These are phyloP conservation scores for Diloba caeruleocephala DNA, from an alignment of 2,888 invertebrate genomes.

Conservation along the genomic window DNA sequence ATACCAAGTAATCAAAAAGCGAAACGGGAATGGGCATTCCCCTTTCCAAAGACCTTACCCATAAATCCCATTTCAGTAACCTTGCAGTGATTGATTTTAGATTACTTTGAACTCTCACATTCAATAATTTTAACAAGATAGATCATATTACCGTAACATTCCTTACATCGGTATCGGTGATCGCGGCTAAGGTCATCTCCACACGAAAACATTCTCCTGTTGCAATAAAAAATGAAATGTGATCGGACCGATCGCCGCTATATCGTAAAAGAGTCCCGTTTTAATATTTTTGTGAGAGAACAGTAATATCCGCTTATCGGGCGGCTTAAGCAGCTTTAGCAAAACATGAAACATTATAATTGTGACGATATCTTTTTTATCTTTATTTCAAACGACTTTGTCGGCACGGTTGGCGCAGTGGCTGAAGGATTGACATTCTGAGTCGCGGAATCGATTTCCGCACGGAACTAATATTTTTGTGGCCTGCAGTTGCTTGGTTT, in stretches of 20 bases:
- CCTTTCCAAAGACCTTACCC: no score
- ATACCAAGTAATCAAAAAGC: no score
- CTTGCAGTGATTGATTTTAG: no score
- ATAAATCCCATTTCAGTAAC: no score
- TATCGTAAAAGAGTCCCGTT: constrained; percentile 24
- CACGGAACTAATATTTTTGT: no score
- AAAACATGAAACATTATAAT: constrained; percentile 9
- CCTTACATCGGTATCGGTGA: constrained; percentile 14
- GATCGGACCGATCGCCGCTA: constrained; percentile 8
- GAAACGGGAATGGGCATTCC: no score
- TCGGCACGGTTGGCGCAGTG: no score
- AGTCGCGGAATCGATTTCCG: no score
- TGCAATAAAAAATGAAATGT: constrained; percentile 33
- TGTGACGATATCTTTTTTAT: constrained; percentile 4
- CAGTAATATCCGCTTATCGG: constrained; percentile 7
- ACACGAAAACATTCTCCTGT: constrained; percentile 21
- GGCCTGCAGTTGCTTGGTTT: no score
- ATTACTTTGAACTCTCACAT: background rate
- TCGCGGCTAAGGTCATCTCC: constrained; percentile 16
- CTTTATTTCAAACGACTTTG: no score
- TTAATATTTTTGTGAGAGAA: constrained; percentile 20
- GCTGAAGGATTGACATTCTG: no score
- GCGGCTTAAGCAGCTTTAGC: background rate
- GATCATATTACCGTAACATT: constrained; percentile 24
- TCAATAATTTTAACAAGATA: constrained; percentile 2